Base-by-base conservation (phyloP, 2,113 vertebrate species). In the Pelobates fuscus region DNA sequence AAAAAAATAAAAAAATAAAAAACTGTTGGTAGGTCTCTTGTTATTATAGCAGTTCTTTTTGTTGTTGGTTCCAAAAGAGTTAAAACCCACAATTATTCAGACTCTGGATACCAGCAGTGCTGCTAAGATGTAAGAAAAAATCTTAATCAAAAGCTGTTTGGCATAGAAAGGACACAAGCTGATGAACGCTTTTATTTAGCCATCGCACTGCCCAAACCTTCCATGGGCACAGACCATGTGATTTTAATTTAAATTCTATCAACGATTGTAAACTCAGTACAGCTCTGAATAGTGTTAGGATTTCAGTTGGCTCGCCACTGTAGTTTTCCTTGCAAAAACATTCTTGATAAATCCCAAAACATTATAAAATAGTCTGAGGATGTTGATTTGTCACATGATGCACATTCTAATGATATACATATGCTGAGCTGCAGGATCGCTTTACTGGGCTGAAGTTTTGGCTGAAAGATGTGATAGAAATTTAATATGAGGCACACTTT, bases 401-500 rank as follows among this genome's bases (percentile, higher is more conserved):
- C 59, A 37, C 3, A 27, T 25, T 54, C 30, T 72, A 72, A 72
- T 72, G 27, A 72, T 54, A 72, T 54, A 72, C 70, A 72, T 63
- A 62, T 72, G 70, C 63, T 63, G 43, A 54, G 70, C 43, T 29
- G 37, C 8, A 17, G 70, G 41, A 49, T 30, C 43, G 15, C 52
- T 62, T 62, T 72, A n/a, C 70, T 72, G 43, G 59, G 59, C 30
- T 72, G 70, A 71, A 63, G 70, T 54, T 63, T 63, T 72, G 70
- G 59, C 60, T 64, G 59, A 72, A 49, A 49, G 59, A 72, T 37
- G 70, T 62, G 46, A 54, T 27, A 37, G 43, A 63, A 72, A 52
- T 72, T 72, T 72, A 72, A 72, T 72, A 72, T 63, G 58, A 72
- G 70, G 59, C 70, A 72, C 70, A 72, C 70, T 37, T 72, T 63